Evolutionary conservation across 2,888 invertebrate species (phyloP).

Genomic region (Aphodius granarius): DNA sequence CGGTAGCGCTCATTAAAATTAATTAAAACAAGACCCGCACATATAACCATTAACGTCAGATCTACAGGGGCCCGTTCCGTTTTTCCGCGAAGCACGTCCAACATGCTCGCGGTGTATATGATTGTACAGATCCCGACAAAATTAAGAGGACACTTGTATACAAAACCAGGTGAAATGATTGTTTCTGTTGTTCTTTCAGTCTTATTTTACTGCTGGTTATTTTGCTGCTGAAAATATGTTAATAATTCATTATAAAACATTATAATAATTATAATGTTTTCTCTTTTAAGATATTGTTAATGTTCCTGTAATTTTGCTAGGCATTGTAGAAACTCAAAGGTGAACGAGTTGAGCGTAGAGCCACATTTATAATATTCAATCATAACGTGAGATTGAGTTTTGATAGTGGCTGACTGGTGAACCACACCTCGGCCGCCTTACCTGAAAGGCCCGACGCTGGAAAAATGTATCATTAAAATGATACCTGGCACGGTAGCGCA

Average conservation of each 20-base stretch:
- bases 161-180: too few relatives aligned
- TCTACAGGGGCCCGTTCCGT: neutral
- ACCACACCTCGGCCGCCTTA: constrained; percentile 35
- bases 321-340: neutral
- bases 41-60: neutral
- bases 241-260: too few relatives aligned
- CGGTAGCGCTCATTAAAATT: neutral
- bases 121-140: neutral
- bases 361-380: constrained; percentile 33
- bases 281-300: too few relatives aligned
- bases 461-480: constrained; percentile 38
- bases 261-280: too few relatives aligned
- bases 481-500: constrained; percentile 39
- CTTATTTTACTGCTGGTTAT: too few relatives aligned
- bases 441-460: constrained; percentile 24
- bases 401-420: constrained; percentile 36
- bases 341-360: constrained; percentile 1
- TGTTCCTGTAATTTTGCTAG: neutral
- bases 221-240: too few relatives aligned
- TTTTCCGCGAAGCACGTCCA: neutral
- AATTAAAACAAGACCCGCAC: neutral
- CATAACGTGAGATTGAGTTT: constrained; percentile 37
- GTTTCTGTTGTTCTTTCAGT: too few relatives aligned
- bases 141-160: neutral
- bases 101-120: neutral